Evolutionary conservation across 2,113 vertebrate genomes (phyloP), one percentile per base, ranked within the genome.

Genomic region (Romanogobio albipinnatus): DNA sequence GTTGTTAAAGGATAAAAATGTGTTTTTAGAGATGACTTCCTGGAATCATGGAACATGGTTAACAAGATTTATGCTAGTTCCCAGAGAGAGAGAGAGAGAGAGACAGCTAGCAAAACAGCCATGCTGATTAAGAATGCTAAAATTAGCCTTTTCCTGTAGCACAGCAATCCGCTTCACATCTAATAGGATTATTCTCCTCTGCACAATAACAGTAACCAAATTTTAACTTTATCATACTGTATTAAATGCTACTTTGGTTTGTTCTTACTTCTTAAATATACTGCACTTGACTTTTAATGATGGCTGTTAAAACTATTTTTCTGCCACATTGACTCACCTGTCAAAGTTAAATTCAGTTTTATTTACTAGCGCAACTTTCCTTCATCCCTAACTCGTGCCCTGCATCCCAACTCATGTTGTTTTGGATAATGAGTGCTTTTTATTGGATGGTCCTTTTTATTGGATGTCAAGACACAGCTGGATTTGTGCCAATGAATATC

Each of bases 61-160:
- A 81, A 81, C 61, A 33, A 68, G 78, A 51, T 68, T 36, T 15
- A 66, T 66, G 15, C n/a, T 66, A n/a, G 45, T 81, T 51, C 17
- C 61, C 78, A 66, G 24, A 80, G 78, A 76, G 53, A 78, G 76
- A 58, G 1, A n/a, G 15, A 80, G n/a, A 80, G 78, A 53, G 56
- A 79, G 76, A 61, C 1, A 24, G 17, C 59, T 49, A 68, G 10
- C 11, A 81, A 51, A 81, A 81, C 61, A 81, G 45, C 9, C 14
- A 1, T 66, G 78, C 26, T 68, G 45, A 81, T 81, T 81, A 81
- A 26, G 45, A 64, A 81, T 22, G 78, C 78, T 81, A 81, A 81
- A 81, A 51, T 81, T 51, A 81, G 43, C 43, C 15, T 2, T 15
- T 45, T 33, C 26, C 43, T 79, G 36, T 62, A 24, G 22, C 36